phyloP scores from a whole-genome alignment of 2,888 invertebrate genomes.

The Agonopterix alstromeriana region DNA sequence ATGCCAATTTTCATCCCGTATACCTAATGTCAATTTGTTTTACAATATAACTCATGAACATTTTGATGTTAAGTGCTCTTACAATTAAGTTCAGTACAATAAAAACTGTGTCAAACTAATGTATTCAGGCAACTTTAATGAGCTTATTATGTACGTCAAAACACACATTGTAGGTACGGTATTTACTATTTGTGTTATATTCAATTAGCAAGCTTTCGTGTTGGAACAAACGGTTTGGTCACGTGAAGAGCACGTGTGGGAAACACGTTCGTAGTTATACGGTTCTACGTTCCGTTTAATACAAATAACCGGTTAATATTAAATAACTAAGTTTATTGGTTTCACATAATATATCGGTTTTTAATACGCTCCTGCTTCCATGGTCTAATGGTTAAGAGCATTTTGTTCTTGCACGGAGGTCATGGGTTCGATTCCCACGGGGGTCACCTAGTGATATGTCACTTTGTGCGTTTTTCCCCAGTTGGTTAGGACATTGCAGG shows the following conservation, averaged over 20 bases:
- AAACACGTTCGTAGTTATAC: conserved; percentile 13
- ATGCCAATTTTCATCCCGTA: too few species aligned
- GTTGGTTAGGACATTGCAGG: too few species aligned
- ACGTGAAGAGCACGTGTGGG: conserved; percentile 34
- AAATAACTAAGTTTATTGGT: conserved; percentile 20
- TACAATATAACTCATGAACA: too few species aligned
- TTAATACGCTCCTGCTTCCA: not conserved
- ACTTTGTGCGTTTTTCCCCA: too few species aligned
- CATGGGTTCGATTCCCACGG: too few species aligned
- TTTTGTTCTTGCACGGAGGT: too few species aligned
- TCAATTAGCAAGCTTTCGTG: conserved; percentile 39
- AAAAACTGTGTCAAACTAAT: conserved; percentile 31
- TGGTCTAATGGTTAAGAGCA: too few species aligned
- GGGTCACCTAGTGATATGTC: too few species aligned
- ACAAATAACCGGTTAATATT: conserved; percentile 45
- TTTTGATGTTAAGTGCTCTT: not conserved
- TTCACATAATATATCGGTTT: conserved; percentile 8
- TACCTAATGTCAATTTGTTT: too few species aligned
- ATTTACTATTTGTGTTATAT: conserved; percentile 26
- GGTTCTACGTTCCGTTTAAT: conserved; percentile 25
- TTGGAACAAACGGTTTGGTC: conserved; percentile 26
- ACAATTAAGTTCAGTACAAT: conserved; percentile 26
- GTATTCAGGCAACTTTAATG: conserved; percentile 43
- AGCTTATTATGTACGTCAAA: conserved; percentile 38
- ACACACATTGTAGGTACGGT: conserved; percentile 21